Evolutionary conservation across 2,113 vertebrate species (phyloP).

Genomic region (Nipponia nippon): DNA sequence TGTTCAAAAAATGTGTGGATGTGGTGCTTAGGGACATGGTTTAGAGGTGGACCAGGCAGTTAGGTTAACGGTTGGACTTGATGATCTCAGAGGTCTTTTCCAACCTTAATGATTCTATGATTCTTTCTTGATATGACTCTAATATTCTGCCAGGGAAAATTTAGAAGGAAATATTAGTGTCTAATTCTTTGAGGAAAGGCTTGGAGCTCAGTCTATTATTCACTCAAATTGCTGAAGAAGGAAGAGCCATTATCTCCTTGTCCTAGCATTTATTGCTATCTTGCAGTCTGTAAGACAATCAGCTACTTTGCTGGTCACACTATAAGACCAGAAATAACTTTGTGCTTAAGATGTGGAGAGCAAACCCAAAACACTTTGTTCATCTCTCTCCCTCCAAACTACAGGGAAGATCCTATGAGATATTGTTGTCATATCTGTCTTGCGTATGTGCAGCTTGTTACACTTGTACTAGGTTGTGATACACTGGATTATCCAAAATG

Average conservation of each 20-base stretch:
- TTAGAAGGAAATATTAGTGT: neutral
- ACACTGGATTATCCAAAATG: neutral
- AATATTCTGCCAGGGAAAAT: neutral
- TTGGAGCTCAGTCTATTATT: neutral
- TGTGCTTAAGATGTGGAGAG: neutral
- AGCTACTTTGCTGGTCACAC: neutral
- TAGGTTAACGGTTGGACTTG: too few relatives aligned
- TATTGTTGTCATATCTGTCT: neutral
- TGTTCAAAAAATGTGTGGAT: too few relatives aligned
- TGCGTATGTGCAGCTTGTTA: neutral
- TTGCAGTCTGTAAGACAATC: neutral
- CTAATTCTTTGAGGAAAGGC: neutral
- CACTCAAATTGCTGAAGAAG: neutral
- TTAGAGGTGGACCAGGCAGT: too few relatives aligned
- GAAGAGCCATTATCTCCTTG: neutral
- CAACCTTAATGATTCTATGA: too few relatives aligned
- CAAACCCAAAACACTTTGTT: neutral
- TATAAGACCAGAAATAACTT: neutral
- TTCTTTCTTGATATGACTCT: neutral
- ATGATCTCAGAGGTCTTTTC: too few relatives aligned
- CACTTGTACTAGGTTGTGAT: neutral
- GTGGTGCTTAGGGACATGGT: too few relatives aligned
- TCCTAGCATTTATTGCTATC: neutral
- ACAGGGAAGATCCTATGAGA: neutral
- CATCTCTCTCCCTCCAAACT: neutral